Base-by-base conservation (phyloP, 2,113 vertebrate genomes). In the Nannospalax galili region DNA sequence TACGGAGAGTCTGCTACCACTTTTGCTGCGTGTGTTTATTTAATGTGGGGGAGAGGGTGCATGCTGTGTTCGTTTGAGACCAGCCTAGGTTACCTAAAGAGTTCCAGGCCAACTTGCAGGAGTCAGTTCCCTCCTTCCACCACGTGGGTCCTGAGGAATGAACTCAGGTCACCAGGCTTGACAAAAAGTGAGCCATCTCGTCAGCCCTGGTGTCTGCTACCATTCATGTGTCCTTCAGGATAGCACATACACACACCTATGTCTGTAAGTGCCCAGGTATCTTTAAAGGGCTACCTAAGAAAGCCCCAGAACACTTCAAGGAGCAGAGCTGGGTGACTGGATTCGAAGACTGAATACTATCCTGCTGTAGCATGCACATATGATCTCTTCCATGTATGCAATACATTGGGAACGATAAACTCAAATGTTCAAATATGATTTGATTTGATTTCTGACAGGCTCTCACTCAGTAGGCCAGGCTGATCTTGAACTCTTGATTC, bases 231-330 rank as follows among this genome's bases (percentile, higher is more conserved):
- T 42, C 56, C 14, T 45, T 60, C 62, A 3, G 56, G 37, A 58
- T 26, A 74, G 40, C 37, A 67, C 35, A 16, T 3, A 17, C 8
- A 26, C 60, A 16, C 3, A 0, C 3, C 0, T 6, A 1, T 3
- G 48, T 45, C 32, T 70, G 11, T 20, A 62, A 60, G 32, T 3
- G 10, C 24, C 6, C 7, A 16, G 28, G 30, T 12, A 5, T 14
- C 60, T 35, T 58, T 15, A 62, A 75, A 69, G 77, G 42, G 22
- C 42, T 1, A 2, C 30, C 45, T 9, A 28, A 69, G 77, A 67
- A 75, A 42, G 7, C 74, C 16, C 12, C 1, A n/a, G 26, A 48
- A 28, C 30, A 30, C 35, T 90, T 95, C 65, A 45, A 26, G 69
- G 4, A 89, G 28, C 0, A 19, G 30, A 20, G 1, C 58, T 52